phyloP scores from a whole-genome alignment of 2,888 invertebrate genomes.

The Amblyjoppa fuscipennis region DNA sequence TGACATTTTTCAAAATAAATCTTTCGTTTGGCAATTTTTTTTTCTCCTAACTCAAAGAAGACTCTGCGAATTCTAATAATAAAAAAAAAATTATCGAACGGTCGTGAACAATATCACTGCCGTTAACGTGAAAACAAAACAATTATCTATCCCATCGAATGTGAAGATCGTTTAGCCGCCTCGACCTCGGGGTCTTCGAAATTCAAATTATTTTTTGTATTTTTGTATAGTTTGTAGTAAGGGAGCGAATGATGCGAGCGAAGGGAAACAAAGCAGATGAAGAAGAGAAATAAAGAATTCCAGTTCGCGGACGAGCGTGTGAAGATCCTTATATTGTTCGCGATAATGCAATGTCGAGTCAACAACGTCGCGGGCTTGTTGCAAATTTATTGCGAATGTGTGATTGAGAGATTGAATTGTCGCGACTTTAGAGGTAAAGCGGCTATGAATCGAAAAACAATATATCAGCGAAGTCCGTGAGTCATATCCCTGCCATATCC shows the following conservation, averaged over 20 bases:
- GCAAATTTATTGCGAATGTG: constrained; percentile 18
- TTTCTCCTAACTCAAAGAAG: neutral
- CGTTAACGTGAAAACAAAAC: constrained; percentile 11
- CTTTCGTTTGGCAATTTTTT: constrained; percentile 13
- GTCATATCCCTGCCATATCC: constrained; percentile 80
- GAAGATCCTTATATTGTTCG: neutral
- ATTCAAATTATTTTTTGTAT: constrained; percentile 82
- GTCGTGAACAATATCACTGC: neutral
- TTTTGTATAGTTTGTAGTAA: constrained; percentile 83
- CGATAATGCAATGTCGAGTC: constrained; percentile 1
- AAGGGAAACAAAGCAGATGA: constrained; percentile 34
- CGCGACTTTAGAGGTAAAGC: constrained; percentile 39
- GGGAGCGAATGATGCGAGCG: constrained; percentile 15
- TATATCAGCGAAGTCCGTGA: constrained; percentile 66
- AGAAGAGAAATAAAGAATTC: constrained; percentile 43
- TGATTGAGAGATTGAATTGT: constrained; percentile 44
- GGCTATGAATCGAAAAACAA: constrained; percentile 18
- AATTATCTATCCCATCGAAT: constrained; percentile 13
- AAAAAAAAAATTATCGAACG: constrained; percentile 8
- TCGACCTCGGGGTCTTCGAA: constrained; percentile 52
- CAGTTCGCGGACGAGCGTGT: constrained; percentile 34
- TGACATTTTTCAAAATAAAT: constrained; percentile 9
- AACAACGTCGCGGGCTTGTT: neutral
- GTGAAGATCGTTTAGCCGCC: constrained; percentile 21
- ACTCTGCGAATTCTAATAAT: neutral